These are phyloP conservation scores for Rhaphigaster nebulosa DNA, from an alignment of 2,888 invertebrate genomes.

Conservation along the genomic window DNA sequence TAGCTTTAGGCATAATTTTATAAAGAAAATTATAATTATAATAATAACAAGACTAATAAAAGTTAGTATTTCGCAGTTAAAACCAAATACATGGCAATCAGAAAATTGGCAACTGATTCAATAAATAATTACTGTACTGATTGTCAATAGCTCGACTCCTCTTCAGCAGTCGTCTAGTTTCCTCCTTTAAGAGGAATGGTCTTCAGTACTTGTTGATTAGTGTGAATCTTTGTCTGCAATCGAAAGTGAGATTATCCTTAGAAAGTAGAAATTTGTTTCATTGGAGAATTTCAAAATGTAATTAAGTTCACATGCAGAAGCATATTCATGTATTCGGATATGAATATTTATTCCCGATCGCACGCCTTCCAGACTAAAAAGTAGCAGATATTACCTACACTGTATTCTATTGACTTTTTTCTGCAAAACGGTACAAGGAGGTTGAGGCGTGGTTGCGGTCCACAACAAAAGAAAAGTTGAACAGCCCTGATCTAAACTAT, in stretches of 20 bases:
- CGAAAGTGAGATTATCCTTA: background rate
- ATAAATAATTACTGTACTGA: no score
- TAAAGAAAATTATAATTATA: no score
- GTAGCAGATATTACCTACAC: background rate
- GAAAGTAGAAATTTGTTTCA: background rate
- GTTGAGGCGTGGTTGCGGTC: background rate
- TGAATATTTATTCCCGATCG: background rate
- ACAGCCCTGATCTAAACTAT: conserved; percentile 48
- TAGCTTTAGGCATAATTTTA: no score
- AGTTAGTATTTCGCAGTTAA: no score
- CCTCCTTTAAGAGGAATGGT: background rate
- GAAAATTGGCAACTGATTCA: no score
- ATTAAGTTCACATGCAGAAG: background rate
- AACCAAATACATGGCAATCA: no score
- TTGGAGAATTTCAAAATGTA: background rate
- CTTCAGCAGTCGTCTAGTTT: background rate
- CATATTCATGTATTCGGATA: background rate
- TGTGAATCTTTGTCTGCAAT: background rate
- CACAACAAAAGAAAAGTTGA: conserved; percentile 39
- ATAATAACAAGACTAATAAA: no score
- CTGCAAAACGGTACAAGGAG: background rate
- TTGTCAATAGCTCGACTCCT: no score
- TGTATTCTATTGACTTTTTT: conserved; percentile 4
- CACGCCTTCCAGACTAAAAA: background rate
- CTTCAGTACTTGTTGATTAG: background rate